Base-by-base conservation (phyloP, 2,113 vertebrate species). In the Acanthochromis polyacanthus region DNA sequence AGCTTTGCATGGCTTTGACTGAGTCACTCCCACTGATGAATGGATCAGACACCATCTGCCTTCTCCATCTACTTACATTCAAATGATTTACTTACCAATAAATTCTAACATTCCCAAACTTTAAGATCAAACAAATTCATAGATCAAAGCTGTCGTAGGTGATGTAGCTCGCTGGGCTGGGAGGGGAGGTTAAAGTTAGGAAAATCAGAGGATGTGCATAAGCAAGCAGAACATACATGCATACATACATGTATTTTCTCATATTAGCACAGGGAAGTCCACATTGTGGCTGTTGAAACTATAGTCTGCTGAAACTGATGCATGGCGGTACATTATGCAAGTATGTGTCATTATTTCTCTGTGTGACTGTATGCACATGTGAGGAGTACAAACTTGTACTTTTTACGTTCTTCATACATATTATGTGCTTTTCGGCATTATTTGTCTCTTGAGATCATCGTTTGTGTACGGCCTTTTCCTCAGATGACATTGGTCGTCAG, bases 81-180 rank as follows among this genome's bases (percentile, higher is more conserved):
- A 68, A 3, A 64, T 67, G 61, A 75, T 82, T 82, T 75, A 78
- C 68, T 81, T 56, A 45, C 58, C 61, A 80, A 82, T 80, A 66
- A 82, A 80, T 80, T 67, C 58, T 71, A 61, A 71, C 75, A 80
- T 82, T 69, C 75, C 61, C 69, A 67, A 82, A 86, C 78, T 84
- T 84, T 60, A 17, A 74, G 61, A 82, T 88, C 81, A 88, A 84
- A 82, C 61, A 71, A 82, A 75, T 45, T 72, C 53, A 8, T 70
- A 61, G 75, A 88, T 88, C 83, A 84, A 86, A 90, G 79, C 70
- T 82, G 78, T 65, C 51, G 12, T 22, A 66, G 80, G 80, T 65
- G 71, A 76, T 83, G 71, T 70, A 53, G 60, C 68, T 79, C 12
- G 5, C 63, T 68, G 36, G 61, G 64, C 66, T 70, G 57, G 60